Evolutionary conservation across 2,113 vertebrate species (phyloP), one percentile per base, ranked within the genome.

Genomic region (Neodontobutis hainanensis): DNA sequence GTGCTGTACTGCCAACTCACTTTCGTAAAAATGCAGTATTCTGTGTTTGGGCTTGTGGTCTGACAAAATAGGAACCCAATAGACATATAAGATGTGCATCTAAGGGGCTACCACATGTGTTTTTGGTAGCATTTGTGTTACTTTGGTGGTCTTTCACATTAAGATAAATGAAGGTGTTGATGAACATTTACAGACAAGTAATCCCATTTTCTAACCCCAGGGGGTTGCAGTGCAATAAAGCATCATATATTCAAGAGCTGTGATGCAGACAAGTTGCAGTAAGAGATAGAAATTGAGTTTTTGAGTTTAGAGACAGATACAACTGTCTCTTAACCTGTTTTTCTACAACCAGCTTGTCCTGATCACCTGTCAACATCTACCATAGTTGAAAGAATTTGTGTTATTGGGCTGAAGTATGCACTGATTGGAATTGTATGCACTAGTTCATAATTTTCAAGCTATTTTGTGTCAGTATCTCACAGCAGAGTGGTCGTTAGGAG

Each of bases 401-500:
- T 46, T 64, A 60, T 53, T 56, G 32, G 27, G 8, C 44, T 35
- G 53, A 72, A 77, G 50, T 77, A 73, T 63, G 35, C 51, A 36
- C 62, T 65, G 68, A 76, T 75, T 73, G 15, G 64, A 68, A 75
- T 73, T 68, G 36, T 66, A 71, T 72, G 65, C 15, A 15, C 61
- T 8, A 11, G 19, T 68, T 80, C 66, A 75, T 77, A 44, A 74
- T 86, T 88, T 83, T 70, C 51, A 65, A 62, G 65, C 64, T 65
- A 70, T 68, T 82, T 78, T 78, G 72, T 84, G 82, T 87, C 75
- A 58, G 67, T 76, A 66, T 50, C 32, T 78, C 75, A 61, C 77
- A 76, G 81, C 65, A 72, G 59, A 70, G 63, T 56, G 80, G 76
- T 76, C 47, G 52, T 85, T 76, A 80, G 74, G 77, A 88, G 87